Evolutionary conservation across 2,113 vertebrate species (phyloP), one percentile per base, ranked within the genome.

Genomic region (Hucho hucho): DNA sequence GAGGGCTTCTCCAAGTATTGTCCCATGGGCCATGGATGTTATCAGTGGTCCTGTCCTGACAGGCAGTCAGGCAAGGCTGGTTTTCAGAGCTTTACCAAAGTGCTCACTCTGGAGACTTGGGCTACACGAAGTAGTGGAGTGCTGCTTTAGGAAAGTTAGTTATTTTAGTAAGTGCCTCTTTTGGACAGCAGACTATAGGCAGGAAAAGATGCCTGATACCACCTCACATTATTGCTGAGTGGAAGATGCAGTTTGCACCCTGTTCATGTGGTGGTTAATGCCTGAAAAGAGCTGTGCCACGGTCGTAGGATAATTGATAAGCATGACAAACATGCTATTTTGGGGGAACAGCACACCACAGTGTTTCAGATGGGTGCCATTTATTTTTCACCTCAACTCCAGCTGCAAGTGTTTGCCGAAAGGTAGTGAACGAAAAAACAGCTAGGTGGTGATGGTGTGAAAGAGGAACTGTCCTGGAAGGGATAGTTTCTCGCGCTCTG

Each of bases 21-120:
- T 87, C 80, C 75, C 78, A 73, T 71, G 77, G 73, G 58, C 64
- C 32, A 4, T 68, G 71, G 84, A 84, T 89, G 75, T 87, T 87
- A 83, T 87, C 85, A 74, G 79, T 75, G 18, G 78, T 86, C 83
- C 76, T 90, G 85, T 85, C 83, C 79, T 87, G 85, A 90, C 87
- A 85, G 71, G 79, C 83, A 82, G 75, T 75, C 76, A 7, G 77
- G 77, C 82, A 65, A 81, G 76, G 72, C 79, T 87, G 79, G 24
- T 87, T 89, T 87, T 85, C 81, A 82, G 86, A 85, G 83, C 77
- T 37, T 37, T 37, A 37, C 7, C 37, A 37, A 37, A 37, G 37
- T 37, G 37, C 7, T 9, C 6, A 7, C 37, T 37, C 37, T 9
- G 37, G 1, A 87, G 74, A 72, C 83, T 78, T 49, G 47, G 47